Conservation (phyloP, 2,888 invertebrate genomes). For the Itoplectis maculator region DNA sequence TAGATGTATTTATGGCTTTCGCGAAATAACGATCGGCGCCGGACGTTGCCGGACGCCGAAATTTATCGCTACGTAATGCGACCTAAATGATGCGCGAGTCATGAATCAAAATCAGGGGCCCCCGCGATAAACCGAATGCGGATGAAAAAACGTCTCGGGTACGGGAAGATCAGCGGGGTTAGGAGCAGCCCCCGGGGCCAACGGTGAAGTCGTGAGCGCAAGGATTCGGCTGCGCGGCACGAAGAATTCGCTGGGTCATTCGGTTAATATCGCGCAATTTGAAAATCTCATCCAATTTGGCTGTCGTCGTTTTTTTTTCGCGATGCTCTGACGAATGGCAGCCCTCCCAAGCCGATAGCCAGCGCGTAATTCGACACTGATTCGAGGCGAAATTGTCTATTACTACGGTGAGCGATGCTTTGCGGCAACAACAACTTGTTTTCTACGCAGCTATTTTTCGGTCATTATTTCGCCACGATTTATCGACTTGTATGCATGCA, state of each 20-base stretch:
- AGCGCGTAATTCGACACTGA: constrained; percentile 49
- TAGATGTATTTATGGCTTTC: constrained; percentile 72
- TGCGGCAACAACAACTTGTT: constrained; percentile 15
- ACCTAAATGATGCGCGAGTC: constrained; percentile 75
- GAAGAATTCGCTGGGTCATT: constrained; percentile 39
- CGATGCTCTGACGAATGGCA: constrained; percentile 57
- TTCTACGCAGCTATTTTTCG: constrained; percentile 1
- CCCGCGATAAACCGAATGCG: constrained; percentile 59
- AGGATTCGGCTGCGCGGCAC: constrained; percentile 28
- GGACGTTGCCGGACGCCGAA: constrained; percentile 67
- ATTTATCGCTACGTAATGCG: constrained; percentile 78
- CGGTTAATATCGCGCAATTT: constrained; percentile 68
- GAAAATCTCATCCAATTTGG: constrained; percentile 68
- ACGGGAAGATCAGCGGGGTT: constrained; percentile 7
- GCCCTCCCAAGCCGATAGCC: constrained; percentile 24
- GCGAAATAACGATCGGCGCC: constrained; percentile 73
- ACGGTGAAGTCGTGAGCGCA: constrained; percentile 12
- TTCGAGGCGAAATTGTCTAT: constrained; percentile 45
- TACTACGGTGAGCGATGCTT: background rate
- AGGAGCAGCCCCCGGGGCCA: constrained; percentile 24
- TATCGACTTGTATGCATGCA: constrained; percentile 50
- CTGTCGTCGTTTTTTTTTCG: constrained; percentile 59
- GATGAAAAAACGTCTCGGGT: constrained; percentile 23
- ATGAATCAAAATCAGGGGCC: constrained; percentile 76
- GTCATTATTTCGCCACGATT: constrained; percentile 53